A percentile compares a stretch with the other conserved stretches of the same genome.
Conservation (phyloP, 2,888 invertebrate genomes). For the Epistrophella euchroma region DNA sequence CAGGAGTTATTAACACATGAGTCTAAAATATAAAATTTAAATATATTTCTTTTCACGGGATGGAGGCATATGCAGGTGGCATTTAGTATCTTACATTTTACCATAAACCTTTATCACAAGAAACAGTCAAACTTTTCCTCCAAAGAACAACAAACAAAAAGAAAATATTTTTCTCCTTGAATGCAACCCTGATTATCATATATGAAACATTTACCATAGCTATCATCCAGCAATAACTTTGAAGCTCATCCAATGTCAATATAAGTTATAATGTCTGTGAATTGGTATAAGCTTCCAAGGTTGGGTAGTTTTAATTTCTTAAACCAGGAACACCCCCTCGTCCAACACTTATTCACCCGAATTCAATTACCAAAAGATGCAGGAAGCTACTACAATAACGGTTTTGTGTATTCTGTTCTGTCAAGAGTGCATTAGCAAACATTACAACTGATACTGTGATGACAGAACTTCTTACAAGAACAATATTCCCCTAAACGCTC, state of each 20-base stretch:
- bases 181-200: not conserved
- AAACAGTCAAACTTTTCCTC: no score
- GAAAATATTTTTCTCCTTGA: no score
- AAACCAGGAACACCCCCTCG: not conserved
- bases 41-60: no score
- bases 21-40: no score
- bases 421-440: conserved; percentile 22
- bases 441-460: conserved; percentile 29
- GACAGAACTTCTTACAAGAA: conserved; percentile 19
- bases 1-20: no score
- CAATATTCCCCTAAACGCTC: not conserved
- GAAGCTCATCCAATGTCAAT: not conserved
- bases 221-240: not conserved
- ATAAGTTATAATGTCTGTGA: not conserved
- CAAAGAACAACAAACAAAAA: no score
- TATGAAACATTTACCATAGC: not conserved
- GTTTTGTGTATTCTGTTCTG: not conserved
- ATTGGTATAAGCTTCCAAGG: not conserved
- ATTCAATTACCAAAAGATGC: conserved; percentile 16
- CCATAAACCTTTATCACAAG: no score
- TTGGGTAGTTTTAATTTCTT: not conserved
- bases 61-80: no score
- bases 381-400: not conserved
- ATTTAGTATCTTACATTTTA: no score
- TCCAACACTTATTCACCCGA: not conserved